phyloP scores from a whole-genome alignment of 2,113 vertebrate genomes.

The Peromyscus californicus region DNA sequence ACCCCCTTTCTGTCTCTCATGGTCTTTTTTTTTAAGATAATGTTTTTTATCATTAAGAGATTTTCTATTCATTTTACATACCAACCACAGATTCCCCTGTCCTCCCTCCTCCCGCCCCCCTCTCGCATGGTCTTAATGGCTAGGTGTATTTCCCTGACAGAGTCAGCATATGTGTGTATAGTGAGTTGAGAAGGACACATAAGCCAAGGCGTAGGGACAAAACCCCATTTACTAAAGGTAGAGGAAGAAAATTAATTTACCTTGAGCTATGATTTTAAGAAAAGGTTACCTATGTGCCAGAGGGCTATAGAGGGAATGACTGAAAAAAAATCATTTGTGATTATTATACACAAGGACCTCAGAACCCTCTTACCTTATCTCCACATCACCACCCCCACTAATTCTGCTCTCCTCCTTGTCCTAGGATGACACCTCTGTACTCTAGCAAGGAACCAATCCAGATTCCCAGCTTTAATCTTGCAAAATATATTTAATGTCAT shows the following conservation, averaged over 20 bases:
- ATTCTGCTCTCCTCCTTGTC: neutral
- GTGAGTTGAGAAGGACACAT: neutral
- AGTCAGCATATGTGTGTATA: too few relatives aligned
- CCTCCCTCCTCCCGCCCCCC: neutral
- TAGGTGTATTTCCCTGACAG: neutral
- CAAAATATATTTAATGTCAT: neutral
- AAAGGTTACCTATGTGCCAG: neutral
- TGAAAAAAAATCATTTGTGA: neutral
- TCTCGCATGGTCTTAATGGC: neutral
- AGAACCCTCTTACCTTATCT: too few relatives aligned
- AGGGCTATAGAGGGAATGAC: neutral
- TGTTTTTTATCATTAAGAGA: too few relatives aligned
- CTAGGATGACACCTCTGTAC: too few relatives aligned
- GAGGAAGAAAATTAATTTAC: neutral
- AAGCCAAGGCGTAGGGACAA: neutral
- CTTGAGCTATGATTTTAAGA: neutral
- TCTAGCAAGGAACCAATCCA: neutral
- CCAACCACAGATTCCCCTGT: too few relatives aligned
- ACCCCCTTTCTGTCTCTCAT: neutral
- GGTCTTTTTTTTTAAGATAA: neutral
- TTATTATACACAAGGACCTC: neutral
- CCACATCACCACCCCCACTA: accelerated
- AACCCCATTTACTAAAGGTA: neutral
- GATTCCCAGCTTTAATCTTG: neutral
- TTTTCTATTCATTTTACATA: too few relatives aligned